Percentiles rank a stretch among this genome's conserved stretches.
Evolutionary conservation across 1,140 invertebrate species (phyloP).

Genomic region (Hyposmocoma kahamanoa): DNA sequence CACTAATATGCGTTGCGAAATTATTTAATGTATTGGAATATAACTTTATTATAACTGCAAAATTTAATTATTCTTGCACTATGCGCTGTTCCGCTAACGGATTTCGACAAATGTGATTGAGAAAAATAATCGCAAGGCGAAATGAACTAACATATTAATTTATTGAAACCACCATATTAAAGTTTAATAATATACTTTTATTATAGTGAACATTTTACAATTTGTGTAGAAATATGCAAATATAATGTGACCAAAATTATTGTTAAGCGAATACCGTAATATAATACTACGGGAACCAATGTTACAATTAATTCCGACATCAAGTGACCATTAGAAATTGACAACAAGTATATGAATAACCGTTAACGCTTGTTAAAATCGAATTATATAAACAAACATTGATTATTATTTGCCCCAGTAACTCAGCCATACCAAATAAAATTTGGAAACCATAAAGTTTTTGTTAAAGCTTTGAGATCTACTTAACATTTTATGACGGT

Average conservation of each 20-base stretch:
- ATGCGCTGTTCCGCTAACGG: too few species aligned
- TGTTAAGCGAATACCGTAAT: slow-evolving; percentile 39
- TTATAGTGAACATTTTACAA: slow-evolving; percentile 65
- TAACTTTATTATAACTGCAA: too few species aligned
- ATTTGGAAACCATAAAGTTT: slow-evolving; percentile 1
- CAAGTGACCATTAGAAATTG: not conserved
- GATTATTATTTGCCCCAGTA: not conserved
- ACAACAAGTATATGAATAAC: too few species aligned
- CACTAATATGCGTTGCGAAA: too few species aligned
- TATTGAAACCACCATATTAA: too few species aligned
- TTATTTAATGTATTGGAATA: too few species aligned
- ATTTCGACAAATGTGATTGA: too few species aligned
- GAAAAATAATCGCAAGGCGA: too few species aligned
- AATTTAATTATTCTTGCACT: too few species aligned
- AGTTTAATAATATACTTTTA: slow-evolving; percentile 19
- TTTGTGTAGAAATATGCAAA: slow-evolving; percentile 63
- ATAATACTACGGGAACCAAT: slow-evolving; percentile 36
- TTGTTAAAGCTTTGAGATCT: slow-evolving; percentile 38
- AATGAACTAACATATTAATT: too few species aligned
- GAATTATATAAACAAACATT: too few species aligned
- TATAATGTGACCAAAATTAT: slow-evolving; percentile 37
- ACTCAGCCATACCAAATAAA: not conserved
- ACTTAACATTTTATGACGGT: slow-evolving; percentile 19
- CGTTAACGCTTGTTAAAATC: too few species aligned
- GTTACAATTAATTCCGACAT: slow-evolving; percentile 23